These are phyloP conservation scores for Andrena chrysosceles DNA, from an alignment of 2,888 invertebrate genomes.

Conservation along the genomic window DNA sequence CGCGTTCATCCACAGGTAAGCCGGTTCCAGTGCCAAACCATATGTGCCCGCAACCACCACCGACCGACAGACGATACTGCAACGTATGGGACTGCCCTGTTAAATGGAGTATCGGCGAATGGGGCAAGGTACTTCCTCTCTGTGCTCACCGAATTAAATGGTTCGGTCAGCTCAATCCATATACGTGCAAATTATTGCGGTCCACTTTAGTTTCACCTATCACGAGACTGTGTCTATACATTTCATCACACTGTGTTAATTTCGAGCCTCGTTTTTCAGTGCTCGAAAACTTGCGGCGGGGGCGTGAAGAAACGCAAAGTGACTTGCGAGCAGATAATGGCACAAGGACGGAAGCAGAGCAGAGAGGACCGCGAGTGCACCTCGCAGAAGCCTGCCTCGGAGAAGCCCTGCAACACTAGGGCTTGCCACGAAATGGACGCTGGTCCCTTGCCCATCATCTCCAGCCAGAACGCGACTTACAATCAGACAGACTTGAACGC, in stretches of 20 bases:
- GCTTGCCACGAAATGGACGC: slow-evolving; percentile 89
- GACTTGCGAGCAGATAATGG: slow-evolving; percentile 95
- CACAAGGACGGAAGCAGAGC: slow-evolving; percentile 95
- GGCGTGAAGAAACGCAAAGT: slow-evolving; percentile 94
- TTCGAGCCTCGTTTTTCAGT: slow-evolving; percentile 85
- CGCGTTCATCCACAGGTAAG: slow-evolving; percentile 92
- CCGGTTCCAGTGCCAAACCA: slow-evolving; percentile 97
- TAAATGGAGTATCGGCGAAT: slow-evolving; percentile 94
- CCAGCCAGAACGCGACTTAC: slow-evolving; percentile 91
- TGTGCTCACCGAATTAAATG: slow-evolving; percentile 33
- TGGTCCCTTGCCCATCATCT: slow-evolving; percentile 90
- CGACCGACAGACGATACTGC: slow-evolving; percentile 95
- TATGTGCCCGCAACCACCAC: slow-evolving; percentile 96
- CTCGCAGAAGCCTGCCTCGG: slow-evolving; percentile 90
- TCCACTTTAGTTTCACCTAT: background rate
- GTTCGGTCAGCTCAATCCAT: background rate
- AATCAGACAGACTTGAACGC: slow-evolving; percentile 94
- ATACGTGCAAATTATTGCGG: background rate
- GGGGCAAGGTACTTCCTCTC: slow-evolving; percentile 88
- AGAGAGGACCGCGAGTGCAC: slow-evolving; percentile 92
- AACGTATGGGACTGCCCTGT: slow-evolving; percentile 97
- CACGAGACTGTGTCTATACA: too few relatives aligned
- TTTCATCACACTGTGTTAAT: too few relatives aligned
- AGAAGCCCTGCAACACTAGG: slow-evolving; percentile 94
- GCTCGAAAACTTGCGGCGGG: slow-evolving; percentile 96